Evolutionary conservation across 2,113 vertebrate genomes (phyloP).

Genomic region (Falco punctatus): DNA sequence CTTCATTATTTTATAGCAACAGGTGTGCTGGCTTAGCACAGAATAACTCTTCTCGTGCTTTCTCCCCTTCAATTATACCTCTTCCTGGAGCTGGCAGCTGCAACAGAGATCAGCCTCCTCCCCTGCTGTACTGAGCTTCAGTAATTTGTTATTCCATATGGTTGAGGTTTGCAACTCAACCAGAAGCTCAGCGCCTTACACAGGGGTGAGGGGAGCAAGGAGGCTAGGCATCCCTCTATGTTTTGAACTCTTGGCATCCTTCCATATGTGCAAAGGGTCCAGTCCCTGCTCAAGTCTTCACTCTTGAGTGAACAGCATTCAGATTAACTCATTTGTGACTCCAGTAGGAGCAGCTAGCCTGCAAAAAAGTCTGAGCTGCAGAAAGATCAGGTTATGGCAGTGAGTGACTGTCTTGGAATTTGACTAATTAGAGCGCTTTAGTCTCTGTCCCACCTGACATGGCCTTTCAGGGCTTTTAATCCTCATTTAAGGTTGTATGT

Average conservation of each 20-base stretch:
- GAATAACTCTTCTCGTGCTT: neutral
- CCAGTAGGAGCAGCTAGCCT: neutral
- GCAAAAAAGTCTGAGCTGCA: neutral
- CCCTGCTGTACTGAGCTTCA: conserved; percentile 14
- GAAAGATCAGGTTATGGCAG: neutral
- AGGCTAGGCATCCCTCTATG: neutral
- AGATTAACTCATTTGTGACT: neutral
- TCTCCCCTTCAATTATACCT: conserved; percentile 14
- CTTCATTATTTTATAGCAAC: conserved; percentile 31
- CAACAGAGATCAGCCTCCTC: conserved; percentile 29
- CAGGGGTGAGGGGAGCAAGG: neutral
- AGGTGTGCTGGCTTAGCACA: conserved; percentile 1
- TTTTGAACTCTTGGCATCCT: neutral
- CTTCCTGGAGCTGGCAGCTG: conserved; percentile 58
- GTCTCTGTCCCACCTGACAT: neutral
- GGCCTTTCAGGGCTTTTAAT: neutral
- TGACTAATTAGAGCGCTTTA: neutral
- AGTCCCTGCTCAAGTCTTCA: neutral
- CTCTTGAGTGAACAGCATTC: neutral
- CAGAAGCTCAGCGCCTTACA: neutral
- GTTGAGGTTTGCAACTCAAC: conserved; percentile 17
- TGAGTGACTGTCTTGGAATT: neutral
- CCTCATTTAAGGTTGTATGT: neutral
- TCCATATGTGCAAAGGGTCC: neutral
- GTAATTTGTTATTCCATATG: conserved; percentile 51